phyloP scores from a whole-genome alignment of 2,888 invertebrate species.

The Dasypolia templi region DNA sequence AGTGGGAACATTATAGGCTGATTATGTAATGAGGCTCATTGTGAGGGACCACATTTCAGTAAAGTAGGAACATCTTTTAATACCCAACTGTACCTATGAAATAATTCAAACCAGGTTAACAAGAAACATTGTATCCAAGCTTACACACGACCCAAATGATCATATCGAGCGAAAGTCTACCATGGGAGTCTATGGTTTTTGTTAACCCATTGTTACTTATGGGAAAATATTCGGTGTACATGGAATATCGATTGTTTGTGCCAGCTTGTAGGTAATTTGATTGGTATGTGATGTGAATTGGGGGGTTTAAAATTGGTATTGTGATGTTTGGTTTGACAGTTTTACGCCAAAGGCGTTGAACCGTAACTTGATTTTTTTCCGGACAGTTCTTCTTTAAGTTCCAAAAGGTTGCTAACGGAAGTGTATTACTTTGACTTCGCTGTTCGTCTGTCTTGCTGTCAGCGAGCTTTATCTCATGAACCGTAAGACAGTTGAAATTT shows the following conservation, averaged over 20 bases:
- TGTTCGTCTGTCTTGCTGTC: too few relatives aligned
- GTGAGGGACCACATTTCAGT: too few relatives aligned
- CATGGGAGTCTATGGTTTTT: conserved; percentile 82
- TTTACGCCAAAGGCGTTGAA: neutral
- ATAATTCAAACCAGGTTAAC: conserved; percentile 67
- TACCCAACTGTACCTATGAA: conserved; percentile 38
- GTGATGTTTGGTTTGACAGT: neutral
- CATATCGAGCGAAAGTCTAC: conserved; percentile 82
- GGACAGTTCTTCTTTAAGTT: too few relatives aligned
- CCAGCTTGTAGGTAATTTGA: conserved; percentile 31
- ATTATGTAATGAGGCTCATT: too few relatives aligned
- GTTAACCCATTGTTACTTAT: conserved; percentile 67
- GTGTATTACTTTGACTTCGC: too few relatives aligned
- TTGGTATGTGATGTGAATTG: conserved; percentile 40
- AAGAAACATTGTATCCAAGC: conserved; percentile 70
- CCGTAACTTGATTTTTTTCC: too few relatives aligned
- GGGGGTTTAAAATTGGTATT: neutral
- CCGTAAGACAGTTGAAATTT: too few relatives aligned
- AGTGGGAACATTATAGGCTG: too few relatives aligned
- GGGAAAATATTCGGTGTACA: conserved; percentile 65
- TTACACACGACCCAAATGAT: conserved; percentile 75
- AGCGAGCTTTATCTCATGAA: too few relatives aligned
- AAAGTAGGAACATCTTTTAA: neutral
- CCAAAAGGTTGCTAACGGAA: too few relatives aligned
- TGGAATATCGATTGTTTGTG: conserved; percentile 48